Conservation (phyloP, 2,888 invertebrate genomes). For the Tridacna crocea region DNA sequence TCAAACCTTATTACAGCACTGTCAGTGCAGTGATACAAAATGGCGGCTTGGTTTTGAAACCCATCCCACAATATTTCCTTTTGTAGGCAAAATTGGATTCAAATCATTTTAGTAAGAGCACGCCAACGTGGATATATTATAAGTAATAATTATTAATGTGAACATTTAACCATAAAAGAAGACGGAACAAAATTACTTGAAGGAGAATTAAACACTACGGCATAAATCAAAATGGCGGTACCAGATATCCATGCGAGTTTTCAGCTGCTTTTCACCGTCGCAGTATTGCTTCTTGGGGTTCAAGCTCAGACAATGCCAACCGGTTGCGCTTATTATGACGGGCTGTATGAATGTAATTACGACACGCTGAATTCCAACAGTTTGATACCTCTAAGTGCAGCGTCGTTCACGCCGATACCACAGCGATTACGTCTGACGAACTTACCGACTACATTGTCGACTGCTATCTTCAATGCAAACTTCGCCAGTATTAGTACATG, state of each 20-base stretch:
- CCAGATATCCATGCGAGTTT: neutral
- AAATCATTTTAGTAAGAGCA: too few relatives aligned
- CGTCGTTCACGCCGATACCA: constrained; percentile 44
- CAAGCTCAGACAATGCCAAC: constrained; percentile 53
- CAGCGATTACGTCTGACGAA: constrained; percentile 42
- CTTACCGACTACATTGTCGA: constrained; percentile 39
- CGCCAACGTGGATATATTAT: too few relatives aligned
- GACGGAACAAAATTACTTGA: neutral
- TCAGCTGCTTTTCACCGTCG: neutral
- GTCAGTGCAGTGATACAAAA: neutral
- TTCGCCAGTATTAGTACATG: constrained; percentile 32
- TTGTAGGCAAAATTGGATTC: neutral
- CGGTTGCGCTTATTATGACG: constrained; percentile 48
- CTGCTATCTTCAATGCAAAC: constrained; percentile 43
- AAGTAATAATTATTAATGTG: too few relatives aligned
- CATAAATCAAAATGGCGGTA: neutral
- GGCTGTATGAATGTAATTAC: constrained; percentile 45
- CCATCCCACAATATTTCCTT: neutral
- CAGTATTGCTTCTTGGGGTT: neutral
- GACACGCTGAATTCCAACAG: constrained; percentile 31
- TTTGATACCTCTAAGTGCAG: constrained; percentile 39
- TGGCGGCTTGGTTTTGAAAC: neutral
- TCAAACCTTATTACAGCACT: too few relatives aligned
- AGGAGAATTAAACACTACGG: neutral
- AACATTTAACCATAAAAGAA: neutral